Conservation (phyloP, 2,113 vertebrate genomes). For the Ctenodactylus gundi region DNA sequence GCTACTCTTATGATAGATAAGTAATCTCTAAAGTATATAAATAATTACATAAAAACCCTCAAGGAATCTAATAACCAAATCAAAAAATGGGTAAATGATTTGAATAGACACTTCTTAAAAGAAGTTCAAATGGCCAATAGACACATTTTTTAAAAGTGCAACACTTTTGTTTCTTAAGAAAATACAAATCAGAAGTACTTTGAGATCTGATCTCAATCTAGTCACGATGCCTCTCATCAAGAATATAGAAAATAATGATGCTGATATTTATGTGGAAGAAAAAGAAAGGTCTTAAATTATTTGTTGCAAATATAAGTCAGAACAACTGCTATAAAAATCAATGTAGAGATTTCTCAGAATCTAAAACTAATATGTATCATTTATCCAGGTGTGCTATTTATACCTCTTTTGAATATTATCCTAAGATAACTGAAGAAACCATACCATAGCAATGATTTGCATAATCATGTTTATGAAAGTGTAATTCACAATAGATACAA, state of each 20-base stretch:
- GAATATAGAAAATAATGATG: background rate
- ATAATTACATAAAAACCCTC: background rate
- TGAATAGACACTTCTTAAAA: background rate
- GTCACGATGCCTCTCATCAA: background rate
- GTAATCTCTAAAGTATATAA: background rate
- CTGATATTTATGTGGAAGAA: background rate
- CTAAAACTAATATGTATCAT: background rate
- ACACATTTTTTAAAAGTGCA: no score
- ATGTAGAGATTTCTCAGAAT: background rate
- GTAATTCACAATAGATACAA: background rate
- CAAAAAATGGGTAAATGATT: background rate
- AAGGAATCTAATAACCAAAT: background rate
- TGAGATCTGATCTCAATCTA: background rate
- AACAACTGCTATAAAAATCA: background rate
- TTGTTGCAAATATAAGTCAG: background rate
- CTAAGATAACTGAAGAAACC: background rate
- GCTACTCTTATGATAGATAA: background rate
- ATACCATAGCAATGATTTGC: background rate
- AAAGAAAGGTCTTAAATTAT: background rate
- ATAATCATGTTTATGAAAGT: background rate
- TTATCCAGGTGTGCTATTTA: background rate
- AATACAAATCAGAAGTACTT: background rate
- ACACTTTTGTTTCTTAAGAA: no score
- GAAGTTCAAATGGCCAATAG: background rate
- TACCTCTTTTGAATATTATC: background rate